phyloP scores from a whole-genome alignment of 2,797 vertebrate genomes.

The Pagetopsis macropterus region DNA sequence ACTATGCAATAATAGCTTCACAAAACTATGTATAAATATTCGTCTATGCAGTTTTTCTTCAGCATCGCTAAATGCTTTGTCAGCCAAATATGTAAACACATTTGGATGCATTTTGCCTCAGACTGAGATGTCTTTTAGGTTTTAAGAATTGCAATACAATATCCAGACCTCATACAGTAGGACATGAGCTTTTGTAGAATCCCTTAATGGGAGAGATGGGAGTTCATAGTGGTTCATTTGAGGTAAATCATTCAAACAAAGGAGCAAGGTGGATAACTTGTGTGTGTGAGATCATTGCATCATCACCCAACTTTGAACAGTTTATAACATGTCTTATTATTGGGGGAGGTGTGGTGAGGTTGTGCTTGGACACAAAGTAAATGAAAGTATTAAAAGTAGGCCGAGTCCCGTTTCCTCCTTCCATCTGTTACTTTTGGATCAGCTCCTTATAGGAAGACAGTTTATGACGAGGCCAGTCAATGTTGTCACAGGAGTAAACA shows the following conservation, averaged over 20 bases:
- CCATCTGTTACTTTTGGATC: slow-evolving; percentile 60
- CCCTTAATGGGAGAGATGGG: slow-evolving; percentile 1
- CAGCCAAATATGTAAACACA: neutral
- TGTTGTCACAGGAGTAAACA: slow-evolving; percentile 81
- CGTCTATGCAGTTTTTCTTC: slow-evolving; percentile 5
- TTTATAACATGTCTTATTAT: slow-evolving; percentile 73
- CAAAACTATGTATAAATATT: neutral
- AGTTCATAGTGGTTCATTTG: slow-evolving; percentile 26
- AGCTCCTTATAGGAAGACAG: slow-evolving; percentile 63
- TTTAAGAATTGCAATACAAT: neutral
- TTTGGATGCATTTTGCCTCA: slow-evolving; percentile 4
- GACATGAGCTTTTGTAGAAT: neutral
- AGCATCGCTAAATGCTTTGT: neutral
- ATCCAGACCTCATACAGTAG: neutral
- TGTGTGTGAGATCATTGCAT: slow-evolving; percentile 45
- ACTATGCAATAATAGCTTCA: slow-evolving; percentile 9
- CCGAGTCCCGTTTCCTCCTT: slow-evolving; percentile 56
- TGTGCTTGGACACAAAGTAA: slow-evolving; percentile 54
- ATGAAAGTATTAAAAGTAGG: slow-evolving; percentile 64
- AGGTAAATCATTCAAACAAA: slow-evolving; percentile 63
- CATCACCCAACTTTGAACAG: slow-evolving; percentile 60
- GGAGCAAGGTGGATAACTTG: slow-evolving; percentile 42
- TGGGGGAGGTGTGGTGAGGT: slow-evolving; percentile 58
- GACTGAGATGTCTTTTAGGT: neutral
- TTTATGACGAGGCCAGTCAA: slow-evolving; percentile 64